Conservation (phyloP, 2,113 vertebrate species). For the Muntiacus reevesi region DNA sequence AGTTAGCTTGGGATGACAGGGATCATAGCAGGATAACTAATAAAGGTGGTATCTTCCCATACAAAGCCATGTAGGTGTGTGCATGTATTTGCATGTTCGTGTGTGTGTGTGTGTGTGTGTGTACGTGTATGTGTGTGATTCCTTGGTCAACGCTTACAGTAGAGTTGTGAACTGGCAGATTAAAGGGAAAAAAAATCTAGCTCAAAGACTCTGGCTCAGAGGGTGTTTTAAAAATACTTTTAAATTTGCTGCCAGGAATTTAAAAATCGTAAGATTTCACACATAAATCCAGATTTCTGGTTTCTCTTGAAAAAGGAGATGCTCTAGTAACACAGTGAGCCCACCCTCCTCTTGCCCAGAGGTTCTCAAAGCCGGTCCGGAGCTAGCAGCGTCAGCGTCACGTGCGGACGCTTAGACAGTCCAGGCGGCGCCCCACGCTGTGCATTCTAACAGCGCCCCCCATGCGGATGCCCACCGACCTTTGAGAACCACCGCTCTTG, state of each 20-base stretch:
- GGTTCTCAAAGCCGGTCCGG: neutral
- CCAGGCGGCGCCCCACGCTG: no score
- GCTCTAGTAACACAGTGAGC: neutral
- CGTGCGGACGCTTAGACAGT: neutral
- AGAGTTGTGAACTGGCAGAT: neutral
- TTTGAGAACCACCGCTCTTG: neutral
- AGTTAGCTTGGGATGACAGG: neutral
- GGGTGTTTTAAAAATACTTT: slow-evolving; percentile 18
- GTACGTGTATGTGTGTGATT: fast-evolving
- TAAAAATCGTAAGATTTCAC: neutral
- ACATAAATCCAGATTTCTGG: neutral
- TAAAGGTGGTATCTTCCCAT: neutral
- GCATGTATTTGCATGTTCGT: neutral
- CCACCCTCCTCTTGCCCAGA: neutral
- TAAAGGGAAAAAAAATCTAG: neutral
- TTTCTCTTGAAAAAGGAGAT: neutral
- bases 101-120: neutral
- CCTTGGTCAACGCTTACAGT: neutral
- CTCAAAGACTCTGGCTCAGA: neutral
- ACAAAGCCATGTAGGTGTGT: neutral
- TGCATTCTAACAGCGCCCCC: no score
- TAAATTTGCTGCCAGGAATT: slow-evolving; percentile 17
- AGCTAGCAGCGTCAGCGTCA: neutral
- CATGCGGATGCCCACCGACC: fast-evolving
- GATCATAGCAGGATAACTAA: neutral